Percentiles rank a stretch among this genome's conserved stretches.
Conservation (phyloP, 1,140 invertebrate genomes). For the Trypoxylus dichotomus region DNA sequence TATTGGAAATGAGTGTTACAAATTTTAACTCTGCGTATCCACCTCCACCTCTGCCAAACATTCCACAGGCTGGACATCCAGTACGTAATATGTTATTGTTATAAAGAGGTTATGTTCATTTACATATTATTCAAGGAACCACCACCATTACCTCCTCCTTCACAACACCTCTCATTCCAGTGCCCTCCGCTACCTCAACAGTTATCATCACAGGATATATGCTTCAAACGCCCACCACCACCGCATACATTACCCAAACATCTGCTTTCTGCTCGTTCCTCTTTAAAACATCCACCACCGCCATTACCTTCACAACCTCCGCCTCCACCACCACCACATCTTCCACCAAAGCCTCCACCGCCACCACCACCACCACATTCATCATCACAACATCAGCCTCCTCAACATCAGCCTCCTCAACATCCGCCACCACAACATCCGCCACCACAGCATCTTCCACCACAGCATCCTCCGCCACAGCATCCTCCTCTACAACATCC, state of each 20-base stretch:
- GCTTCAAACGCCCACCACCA: no score
- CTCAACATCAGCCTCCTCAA: neutral
- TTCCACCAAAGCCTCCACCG: neutral
- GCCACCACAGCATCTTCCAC: neutral
- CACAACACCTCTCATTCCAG: neutral
- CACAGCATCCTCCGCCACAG: neutral
- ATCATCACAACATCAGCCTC: neutral
- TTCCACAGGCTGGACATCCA: neutral
- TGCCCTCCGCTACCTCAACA: no score
- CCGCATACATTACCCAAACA: no score
- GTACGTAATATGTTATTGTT: neutral
- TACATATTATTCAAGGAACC: slow-evolving; percentile 1
- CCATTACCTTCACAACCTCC: neutral
- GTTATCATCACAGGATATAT: no score
- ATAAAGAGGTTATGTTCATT: slow-evolving; percentile 7
- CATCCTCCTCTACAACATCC: neutral
- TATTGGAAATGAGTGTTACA: neutral
- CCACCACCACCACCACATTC: neutral
- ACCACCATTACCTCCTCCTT: neutral
- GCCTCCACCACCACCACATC: neutral
- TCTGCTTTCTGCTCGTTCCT: no score
- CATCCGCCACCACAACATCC: neutral
- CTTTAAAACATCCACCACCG: neutral
- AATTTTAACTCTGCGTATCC: neutral
- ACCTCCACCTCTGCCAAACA: neutral